Evolutionary conservation across 2,797 vertebrate genomes (phyloP).

Genomic region (Acrocephalus scirpaceus): DNA sequence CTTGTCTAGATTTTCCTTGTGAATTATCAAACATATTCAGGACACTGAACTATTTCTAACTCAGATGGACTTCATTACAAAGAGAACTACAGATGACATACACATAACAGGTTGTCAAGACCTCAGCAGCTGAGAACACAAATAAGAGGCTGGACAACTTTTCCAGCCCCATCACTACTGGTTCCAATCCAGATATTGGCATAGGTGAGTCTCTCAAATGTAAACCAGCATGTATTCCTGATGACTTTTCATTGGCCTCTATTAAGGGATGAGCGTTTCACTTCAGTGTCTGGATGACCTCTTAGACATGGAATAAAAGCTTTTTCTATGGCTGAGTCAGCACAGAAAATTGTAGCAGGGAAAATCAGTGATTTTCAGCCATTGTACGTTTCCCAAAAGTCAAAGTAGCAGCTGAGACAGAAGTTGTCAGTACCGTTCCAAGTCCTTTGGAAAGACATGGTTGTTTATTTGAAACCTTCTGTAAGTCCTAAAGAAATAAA

Average conservation of each 20-base stretch:
- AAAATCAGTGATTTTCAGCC: neutral
- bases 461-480: neutral
- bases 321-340: neutral
- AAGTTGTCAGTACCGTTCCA: neutral
- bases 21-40: neutral
- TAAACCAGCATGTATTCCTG: neutral
- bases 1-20: neutral
- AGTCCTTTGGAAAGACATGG: neutral
- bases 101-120: neutral
- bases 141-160: neutral
- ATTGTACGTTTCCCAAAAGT: neutral
- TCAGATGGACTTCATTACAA: neutral
- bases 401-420: neutral
- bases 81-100: neutral
- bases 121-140: neutral
- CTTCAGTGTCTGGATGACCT: neutral
- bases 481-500: neutral
- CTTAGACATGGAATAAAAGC: neutral
- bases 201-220: neutral
- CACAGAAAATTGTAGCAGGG: neutral
- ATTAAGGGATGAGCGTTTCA: neutral
- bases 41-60: neutral
- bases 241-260: neutral
- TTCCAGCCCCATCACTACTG: neutral
- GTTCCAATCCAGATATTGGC: neutral